phyloP scores from a whole-genome alignment of 92 coral and sea anemone genomes.

The Micromussa lordhowensis region DNA sequence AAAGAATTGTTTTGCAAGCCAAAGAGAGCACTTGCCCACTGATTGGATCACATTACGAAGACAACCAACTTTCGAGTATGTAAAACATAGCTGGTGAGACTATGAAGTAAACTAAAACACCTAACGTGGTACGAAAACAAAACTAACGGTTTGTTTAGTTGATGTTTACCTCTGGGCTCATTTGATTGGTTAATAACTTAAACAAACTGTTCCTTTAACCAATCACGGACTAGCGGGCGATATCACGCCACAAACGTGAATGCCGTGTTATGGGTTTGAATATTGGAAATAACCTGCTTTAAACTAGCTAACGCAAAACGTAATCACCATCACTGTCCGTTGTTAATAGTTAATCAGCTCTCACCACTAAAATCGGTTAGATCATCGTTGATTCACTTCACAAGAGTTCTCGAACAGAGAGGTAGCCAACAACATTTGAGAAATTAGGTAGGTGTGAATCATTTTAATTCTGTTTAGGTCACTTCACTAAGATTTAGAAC shows the following conservation, averaged over 20 bases:
- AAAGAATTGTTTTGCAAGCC: not conserved
- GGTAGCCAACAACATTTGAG: not conserved
- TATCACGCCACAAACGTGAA: not conserved
- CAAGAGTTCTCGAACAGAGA: slow-evolving; percentile 33
- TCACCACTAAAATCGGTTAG: slow-evolving; percentile 31
- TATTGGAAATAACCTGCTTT: slow-evolving; percentile 39
- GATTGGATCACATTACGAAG: slow-evolving; percentile 5
- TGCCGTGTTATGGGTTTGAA: slow-evolving; percentile 9
- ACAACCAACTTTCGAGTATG: slow-evolving; percentile 23
- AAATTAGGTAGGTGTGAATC: slow-evolving; percentile 28
- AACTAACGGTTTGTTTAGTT: not conserved
- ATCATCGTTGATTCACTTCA: slow-evolving; percentile 25
- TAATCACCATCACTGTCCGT: slow-evolving; percentile 12
- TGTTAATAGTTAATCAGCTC: slow-evolving; percentile 34
- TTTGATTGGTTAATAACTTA: not conserved
- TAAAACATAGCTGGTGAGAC: slow-evolving; percentile 26
- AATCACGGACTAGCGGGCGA: not conserved
- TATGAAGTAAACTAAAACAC: slow-evolving; percentile 18
- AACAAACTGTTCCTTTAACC: not conserved
- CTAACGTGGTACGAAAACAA: slow-evolving; percentile 9
- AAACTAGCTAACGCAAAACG: slow-evolving; percentile 40
- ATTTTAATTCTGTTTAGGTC: not conserved
- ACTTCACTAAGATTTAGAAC: not conserved
- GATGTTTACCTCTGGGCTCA: not conserved
- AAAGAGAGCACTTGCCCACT: not conserved